Evolutionary conservation across 35 echinoderm and acorn worm genomes (phyloP), one percentile per base, ranked within the genome.

Genomic region (Diadema setosum): DNA sequence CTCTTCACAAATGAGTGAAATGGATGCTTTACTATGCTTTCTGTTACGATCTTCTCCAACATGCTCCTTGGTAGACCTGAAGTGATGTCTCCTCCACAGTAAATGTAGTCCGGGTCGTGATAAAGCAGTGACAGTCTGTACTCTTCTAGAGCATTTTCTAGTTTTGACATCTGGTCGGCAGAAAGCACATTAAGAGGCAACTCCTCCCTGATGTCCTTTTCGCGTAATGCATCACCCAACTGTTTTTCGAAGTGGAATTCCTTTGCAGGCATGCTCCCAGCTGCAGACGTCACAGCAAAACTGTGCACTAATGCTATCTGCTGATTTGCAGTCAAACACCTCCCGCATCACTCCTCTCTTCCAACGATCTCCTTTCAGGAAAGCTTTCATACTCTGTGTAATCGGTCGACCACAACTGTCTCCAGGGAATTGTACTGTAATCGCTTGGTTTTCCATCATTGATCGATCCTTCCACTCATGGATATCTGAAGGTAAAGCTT

Each of bases 291-390:
- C 60, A 26, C 60, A 65, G 60, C 60, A 65, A 27, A 11, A 14
- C 11, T 65, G 60, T 9, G 60, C 11, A 26, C 7, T 18, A 18
- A 50, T 50, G 46, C 18, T 50, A 7, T 50, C 46, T 18, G 46
- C 18, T 7, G 46, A 24, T 65, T 27, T 65, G 5, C 60, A 65
- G 46, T 7, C 46, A 18, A 65, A 65, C 26, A 27, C 60, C 11
- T 11, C 60, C 26, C 26, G 11, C 18, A 83, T 83, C 2, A 50
- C 46, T 21, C 3, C 20, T 34, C 82, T 33, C 45, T 57, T 59
- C 35, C 82, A 84, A 37, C 58, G 21, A 2, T 84, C 56, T 25
- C 50, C 82, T 60, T 84, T 63, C 48, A 84, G 24, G 25, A 84
- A 84, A n/a, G 20, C 49, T 8, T 84, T n/a, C n/a, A n/a, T n/a